These are phyloP conservation scores for Polylopha cassiicola DNA, from an alignment of 2,888 invertebrate species.

Conservation along the genomic window DNA sequence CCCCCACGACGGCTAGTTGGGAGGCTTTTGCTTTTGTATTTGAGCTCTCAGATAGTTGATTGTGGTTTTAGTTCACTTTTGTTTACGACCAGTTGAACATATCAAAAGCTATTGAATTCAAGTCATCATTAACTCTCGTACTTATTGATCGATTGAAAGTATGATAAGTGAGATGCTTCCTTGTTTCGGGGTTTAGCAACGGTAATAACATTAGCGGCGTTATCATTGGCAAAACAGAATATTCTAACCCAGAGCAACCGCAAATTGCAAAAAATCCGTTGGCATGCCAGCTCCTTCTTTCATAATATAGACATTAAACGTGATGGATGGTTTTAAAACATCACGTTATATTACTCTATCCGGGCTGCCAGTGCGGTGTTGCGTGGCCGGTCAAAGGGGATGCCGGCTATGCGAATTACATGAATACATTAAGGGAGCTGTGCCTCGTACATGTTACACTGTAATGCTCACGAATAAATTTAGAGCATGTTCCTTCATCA, in stretches of 20 bases:
- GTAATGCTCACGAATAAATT: conserved; percentile 76
- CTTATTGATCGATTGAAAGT: no score
- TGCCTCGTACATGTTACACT: conserved; percentile 70
- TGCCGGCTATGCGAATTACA: conserved; percentile 76
- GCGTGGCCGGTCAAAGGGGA: conserved; percentile 78
- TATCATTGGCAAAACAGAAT: conserved; percentile 20
- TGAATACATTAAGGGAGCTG: conserved; percentile 75
- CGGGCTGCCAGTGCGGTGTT: conserved; percentile 69
- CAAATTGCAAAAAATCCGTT: conserved; percentile 45
- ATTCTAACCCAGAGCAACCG: conserved; percentile 37
- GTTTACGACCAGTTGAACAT: conserved; percentile 34
- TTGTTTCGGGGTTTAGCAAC: conserved; percentile 23
- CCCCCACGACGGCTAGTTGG: conserved; percentile 52
- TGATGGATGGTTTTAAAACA: conserved; percentile 77
- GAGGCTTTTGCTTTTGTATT: conserved; percentile 59
- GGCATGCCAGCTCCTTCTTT: conserved; percentile 63
- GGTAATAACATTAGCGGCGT: conserved; percentile 18
- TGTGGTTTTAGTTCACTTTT: conserved; percentile 52
- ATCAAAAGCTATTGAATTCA: conserved; percentile 19
- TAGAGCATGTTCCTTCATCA: conserved; percentile 69
- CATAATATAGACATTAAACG: conserved; percentile 69
- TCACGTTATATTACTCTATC: conserved; percentile 74
- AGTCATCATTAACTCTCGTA: no score
- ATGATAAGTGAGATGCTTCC: conserved; percentile 30
- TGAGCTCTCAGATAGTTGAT: conserved; percentile 55